Conservation (phyloP, 2,113 vertebrate genomes). For the Benitochromis conjunctus region DNA sequence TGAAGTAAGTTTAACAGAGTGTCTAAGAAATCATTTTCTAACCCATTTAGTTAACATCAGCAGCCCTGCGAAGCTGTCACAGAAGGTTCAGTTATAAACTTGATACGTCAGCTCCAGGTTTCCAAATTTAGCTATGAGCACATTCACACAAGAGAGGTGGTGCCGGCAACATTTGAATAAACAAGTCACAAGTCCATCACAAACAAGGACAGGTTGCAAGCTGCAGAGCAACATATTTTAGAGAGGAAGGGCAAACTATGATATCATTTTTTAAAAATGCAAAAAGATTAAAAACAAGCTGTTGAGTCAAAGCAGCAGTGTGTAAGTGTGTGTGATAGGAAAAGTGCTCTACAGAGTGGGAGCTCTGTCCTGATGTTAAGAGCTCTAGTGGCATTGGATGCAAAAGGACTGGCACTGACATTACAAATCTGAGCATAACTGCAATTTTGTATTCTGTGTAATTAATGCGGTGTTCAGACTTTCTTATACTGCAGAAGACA, state of each 20-base stretch:
- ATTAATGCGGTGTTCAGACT: neutral
- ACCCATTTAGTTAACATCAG: neutral
- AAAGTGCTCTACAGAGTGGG: neutral
- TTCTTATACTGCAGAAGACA: neutral
- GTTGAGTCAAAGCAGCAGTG: neutral
- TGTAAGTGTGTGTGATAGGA: neutral
- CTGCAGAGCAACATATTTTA: neutral
- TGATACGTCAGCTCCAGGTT: neutral
- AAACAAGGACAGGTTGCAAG: neutral
- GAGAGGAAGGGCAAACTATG: neutral
- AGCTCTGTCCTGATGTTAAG: neutral
- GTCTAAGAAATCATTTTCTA: neutral
- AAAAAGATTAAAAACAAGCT: neutral
- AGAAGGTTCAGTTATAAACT: neutral
- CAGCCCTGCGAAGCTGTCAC: neutral
- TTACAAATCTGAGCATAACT: neutral
- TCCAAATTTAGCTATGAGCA: neutral
- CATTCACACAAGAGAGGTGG: neutral
- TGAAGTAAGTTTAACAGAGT: neutral
- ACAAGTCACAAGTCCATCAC: neutral
- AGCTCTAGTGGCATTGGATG: neutral
- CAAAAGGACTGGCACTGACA: neutral
- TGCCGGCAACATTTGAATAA: neutral
- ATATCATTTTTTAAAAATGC: accelerated
- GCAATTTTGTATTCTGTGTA: neutral